Evolutionary conservation across 23 tunicate species (phyloP).

Genomic region (Oikopleura dioica): DNA sequence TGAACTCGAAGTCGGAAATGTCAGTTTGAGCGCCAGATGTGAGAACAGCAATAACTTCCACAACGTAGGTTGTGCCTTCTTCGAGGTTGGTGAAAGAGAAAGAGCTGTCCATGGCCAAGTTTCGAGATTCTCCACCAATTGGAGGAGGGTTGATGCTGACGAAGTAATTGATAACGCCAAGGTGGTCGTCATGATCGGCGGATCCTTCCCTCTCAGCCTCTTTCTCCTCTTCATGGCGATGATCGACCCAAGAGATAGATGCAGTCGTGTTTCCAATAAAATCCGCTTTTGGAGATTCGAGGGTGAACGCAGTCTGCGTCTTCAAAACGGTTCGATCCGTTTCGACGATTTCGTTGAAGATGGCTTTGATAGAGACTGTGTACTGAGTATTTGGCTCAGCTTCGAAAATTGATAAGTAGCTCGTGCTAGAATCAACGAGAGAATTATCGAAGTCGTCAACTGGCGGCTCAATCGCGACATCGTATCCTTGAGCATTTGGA

Average conservation of each 20-base stretch:
- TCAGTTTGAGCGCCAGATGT: background rate
- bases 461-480: background rate
- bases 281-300: background rate
- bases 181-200: constrained; percentile 5
- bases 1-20: background rate
- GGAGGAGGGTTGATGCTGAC: background rate
- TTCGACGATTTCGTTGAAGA: background rate
- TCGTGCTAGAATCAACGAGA: background rate
- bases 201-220: background rate
- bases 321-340: background rate
- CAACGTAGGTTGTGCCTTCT: background rate
- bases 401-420: background rate
- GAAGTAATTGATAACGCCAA: background rate
- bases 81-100: background rate
- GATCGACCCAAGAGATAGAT: background rate
- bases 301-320: background rate
- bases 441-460: background rate
- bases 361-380: background rate
- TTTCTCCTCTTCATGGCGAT: background rate
- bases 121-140: background rate
- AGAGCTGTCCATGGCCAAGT: background rate
- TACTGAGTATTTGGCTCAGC: background rate
- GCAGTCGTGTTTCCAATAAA: background rate
- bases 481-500: background rate
- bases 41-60: background rate